phyloP scores from a whole-genome alignment of 2,888 invertebrate genomes.

The Argynnis bischoffii region DNA sequence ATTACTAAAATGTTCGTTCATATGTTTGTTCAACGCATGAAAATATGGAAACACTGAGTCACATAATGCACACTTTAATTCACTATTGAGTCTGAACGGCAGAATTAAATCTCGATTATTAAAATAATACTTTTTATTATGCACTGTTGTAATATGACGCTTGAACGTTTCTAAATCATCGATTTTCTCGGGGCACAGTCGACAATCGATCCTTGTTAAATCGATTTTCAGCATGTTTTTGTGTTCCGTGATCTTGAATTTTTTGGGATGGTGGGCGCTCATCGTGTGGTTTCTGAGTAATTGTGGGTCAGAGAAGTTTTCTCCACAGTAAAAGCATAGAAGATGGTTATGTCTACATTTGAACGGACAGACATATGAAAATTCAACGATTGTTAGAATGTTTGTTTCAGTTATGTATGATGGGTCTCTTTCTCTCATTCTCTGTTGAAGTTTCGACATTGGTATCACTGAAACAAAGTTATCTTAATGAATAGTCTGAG shows the following conservation, averaged over 20 bases:
- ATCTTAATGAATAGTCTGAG: not conserved
- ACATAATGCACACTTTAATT: constrained; percentile 64
- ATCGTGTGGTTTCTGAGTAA: constrained; percentile 46
- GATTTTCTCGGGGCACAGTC: constrained; percentile 58
- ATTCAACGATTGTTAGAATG: constrained; percentile 65
- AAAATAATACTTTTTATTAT: constrained; percentile 65
- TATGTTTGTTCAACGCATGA: constrained; percentile 72
- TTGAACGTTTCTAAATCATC: constrained; percentile 61
- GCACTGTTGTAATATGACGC: constrained; percentile 54
- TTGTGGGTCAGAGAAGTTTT: constrained; percentile 54
- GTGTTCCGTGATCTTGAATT: constrained; percentile 66
- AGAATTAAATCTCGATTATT: constrained; percentile 61
- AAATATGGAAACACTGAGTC: constrained; percentile 61
- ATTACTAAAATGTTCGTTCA: constrained; percentile 73
- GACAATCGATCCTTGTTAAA: constrained; percentile 65
- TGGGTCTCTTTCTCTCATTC: constrained; percentile 62
- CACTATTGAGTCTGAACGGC: constrained; percentile 61
- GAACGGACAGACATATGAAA: constrained; percentile 69
- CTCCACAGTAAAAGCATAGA: constrained; percentile 69
- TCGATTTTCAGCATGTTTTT: constrained; percentile 74
- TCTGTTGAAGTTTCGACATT: constrained; percentile 24
- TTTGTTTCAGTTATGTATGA: constrained; percentile 70
- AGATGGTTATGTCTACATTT: constrained; percentile 72
- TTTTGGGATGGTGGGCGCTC: constrained; percentile 61
- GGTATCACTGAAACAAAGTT: constrained; percentile 19